Evolutionary conservation across 2,797 vertebrate genomes (phyloP), one percentile per base, ranked within the genome.

Genomic region (Arrhamphus sclerolepis): DNA sequence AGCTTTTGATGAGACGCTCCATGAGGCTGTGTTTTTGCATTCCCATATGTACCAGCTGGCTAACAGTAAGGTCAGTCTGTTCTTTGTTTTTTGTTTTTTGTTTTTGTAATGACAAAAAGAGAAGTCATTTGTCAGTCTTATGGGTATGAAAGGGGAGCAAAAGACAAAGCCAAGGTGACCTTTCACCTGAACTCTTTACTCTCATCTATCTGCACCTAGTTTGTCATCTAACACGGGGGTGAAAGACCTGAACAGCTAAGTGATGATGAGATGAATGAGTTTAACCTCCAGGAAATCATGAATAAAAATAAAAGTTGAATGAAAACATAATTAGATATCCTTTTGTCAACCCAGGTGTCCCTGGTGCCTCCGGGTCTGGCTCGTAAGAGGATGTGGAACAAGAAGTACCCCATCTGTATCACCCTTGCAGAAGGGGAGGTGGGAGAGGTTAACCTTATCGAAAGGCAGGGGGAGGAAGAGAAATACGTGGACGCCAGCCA

Each of bases 331-430:
- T 2, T 4, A 1, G 10, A 38, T 38, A 14, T 38, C 14, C 34
- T 13, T 14, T 38, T 16, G 13, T 38, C 34, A 14, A 26, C 17
- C 43, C 69, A 96, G 95, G 89, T 96, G 14, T 93, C 89, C 60
- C 88, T 96, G 49, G 81, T 91, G 51, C 95, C 95, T 0, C 47
- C 86, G 4, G 89, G 85, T 62, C 84, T 96, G 87, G 95, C 95
- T 40, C 92, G 91, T 29, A 96, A 96, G 78, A 80, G 95, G 56
- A 75, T 92, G 0, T 96, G 95, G 95, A 96, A 96, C 83, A 96
- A 92, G 85, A 96, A 96, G 67, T 96, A 96, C 49, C 95, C 95
- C 66, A 92, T 96, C 85, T 95, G 93, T 56, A 28, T 96, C 62
- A 79, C 88, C 18, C 82, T 95, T 26, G 83, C 88, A 0, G 82